Base-by-base conservation (phyloP, 2,113 vertebrate genomes). In the Montifringilla adamsi region DNA sequence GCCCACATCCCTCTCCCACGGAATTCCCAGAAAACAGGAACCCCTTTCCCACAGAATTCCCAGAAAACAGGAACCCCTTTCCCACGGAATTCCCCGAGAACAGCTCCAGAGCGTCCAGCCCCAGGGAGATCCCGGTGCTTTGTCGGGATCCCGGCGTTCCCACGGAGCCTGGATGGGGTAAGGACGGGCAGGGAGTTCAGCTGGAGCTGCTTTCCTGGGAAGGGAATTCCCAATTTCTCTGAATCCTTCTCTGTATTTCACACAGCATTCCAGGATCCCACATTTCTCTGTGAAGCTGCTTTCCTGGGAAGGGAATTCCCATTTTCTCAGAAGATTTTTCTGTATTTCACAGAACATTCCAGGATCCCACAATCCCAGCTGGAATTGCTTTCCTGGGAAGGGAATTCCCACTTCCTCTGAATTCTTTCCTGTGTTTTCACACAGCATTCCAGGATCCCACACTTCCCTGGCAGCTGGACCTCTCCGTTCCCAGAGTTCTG, bases 121-220 rank as follows among this genome's bases (percentile, higher is more conserved):
- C 78, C 22, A 1, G 63, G 28, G 64, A n/a, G 0, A 1, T 33
- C 0, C 78, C 64, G 0, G 6, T 1, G 0, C 8, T 33, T 0
- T 81, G 78, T 31, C 6, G 12, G 64, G 43, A 49, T 6, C 64
- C 78, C 14, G 6, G 28, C n/a, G 8, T 9, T 19, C 2, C 52
- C 78, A 0, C 43, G 4, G 64, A 81, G 53, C 64, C 78, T 6
- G 20, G 3, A 30, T 59, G 64, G 78, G 78, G 78, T 81, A 11
- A 69, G 78, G 17, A 33, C 3, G 26, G 35, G 35, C 53, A 10
- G 24, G 53, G 33, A 30, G 5, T 13, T 7, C 44, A 5, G 13
- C n/a, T 20, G 27, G 3, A 7, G 27, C 55, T 47, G 72, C 41
- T 35, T 17, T 16, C 53, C 30, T 55, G 52, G 47, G 13, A 49